Base-by-base conservation (phyloP, 2,113 vertebrate genomes). In the Pomatostomus ruficeps region DNA sequence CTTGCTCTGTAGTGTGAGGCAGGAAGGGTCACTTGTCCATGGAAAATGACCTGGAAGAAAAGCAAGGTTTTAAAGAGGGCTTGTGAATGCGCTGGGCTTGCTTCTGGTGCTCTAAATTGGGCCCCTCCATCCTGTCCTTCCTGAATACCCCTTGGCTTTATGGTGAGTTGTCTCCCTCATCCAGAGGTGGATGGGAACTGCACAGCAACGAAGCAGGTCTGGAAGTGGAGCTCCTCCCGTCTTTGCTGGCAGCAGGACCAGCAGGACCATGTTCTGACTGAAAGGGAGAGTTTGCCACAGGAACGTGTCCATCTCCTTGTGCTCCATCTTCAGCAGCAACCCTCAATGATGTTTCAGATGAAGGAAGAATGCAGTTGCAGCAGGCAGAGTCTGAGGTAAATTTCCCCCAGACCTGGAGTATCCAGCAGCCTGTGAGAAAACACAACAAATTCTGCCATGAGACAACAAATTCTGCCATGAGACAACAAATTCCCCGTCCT, bases 21-120 rank as follows among this genome's bases (percentile, higher is more conserved):
- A 85, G 71, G 36, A 72, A 72, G 83, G 77, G 66, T 84, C 93
- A 95, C 48, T 72, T 72, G 79, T 61, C 88, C 48, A 4, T 23
- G 18, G 81, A 89, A 87, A 96, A 94, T 57, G 58, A 83, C 71
- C 58, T 90, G 62, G 35, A 90, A 96, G 70, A 77, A 87, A 93
- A 87, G 25, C 40, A 11, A 62, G 49, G 21, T 68, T 87, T 89
- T 21, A 18, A 58, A 72, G 31, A 87, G 49, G 6, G 4, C 19
- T 70, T 65, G 36, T 23, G 11, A 15, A 29, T 11, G 71, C 49
- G 40, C 31, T 45, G 66, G 13, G n/a, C 87, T 96, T 94, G 71
- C 91, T 67, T 68, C 36, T 28, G 43, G 31, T n/a, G 26, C n/a
- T 80, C 38, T 58, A 42, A 54, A 66, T 6, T 19, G 22, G 43